Conservation (phyloP, 2,113 vertebrate species). For the Sisor rabdophorus region DNA sequence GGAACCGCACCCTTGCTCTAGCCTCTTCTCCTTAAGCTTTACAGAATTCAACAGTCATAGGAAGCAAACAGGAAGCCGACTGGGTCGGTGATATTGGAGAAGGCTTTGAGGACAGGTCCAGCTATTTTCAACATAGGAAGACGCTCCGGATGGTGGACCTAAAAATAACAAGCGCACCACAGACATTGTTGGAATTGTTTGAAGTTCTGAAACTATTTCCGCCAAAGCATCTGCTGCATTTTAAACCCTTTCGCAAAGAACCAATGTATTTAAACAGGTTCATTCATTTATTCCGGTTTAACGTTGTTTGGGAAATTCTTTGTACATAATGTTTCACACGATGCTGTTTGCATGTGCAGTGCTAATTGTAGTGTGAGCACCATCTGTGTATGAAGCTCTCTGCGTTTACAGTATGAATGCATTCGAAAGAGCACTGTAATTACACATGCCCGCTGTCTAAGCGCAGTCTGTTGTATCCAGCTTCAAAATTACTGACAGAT, state of each 20-base stretch:
- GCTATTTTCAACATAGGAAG: conserved; percentile 57
- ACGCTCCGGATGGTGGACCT: conserved; percentile 57
- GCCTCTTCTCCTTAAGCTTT: conserved; percentile 59
- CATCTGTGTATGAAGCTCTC: conserved; percentile 14
- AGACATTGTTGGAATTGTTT: conserved; percentile 52
- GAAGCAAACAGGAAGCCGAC: conserved; percentile 70
- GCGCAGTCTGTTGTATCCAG: not conserved
- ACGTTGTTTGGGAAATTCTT: conserved; percentile 35
- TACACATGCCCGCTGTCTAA: not conserved
- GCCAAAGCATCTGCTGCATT: conserved; percentile 19
- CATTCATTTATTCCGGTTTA: not conserved
- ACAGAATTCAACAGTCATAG: conserved; percentile 53
- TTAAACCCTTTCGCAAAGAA: not conserved
- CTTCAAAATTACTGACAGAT: not conserved
- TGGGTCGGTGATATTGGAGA: conserved; percentile 51
- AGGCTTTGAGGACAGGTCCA: conserved; percentile 54
- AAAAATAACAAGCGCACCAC: conserved; percentile 56
- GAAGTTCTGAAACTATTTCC: conserved; percentile 54
- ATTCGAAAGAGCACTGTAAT: conserved; percentile 37
- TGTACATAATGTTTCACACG: not conserved
- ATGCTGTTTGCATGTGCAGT: not conserved
- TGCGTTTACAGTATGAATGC: conserved; percentile 34
- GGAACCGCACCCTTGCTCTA: too few species aligned
- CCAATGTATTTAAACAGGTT: not conserved
- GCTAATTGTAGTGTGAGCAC: conserved; percentile 24